Percentiles rank a stretch among this genome's conserved stretches.
Conservation (phyloP, 1,140 invertebrate species). For the Liolophura sinensis region DNA sequence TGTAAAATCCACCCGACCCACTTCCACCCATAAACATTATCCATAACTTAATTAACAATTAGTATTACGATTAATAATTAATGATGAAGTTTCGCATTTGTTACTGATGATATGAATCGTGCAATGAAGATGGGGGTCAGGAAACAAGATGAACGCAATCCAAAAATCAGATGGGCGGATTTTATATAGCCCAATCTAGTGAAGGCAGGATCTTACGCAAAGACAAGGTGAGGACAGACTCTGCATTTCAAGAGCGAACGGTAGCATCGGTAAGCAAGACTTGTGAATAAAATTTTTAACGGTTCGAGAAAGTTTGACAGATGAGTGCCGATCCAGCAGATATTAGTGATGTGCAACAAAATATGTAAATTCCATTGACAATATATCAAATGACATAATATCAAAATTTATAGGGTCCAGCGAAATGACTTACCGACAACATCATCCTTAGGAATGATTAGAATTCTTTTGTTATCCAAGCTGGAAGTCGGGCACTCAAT, state of each 20-base stretch:
- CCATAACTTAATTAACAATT: too few relatives aligned
- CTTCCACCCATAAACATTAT: too few relatives aligned
- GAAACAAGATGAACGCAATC: too few relatives aligned
- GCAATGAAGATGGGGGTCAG: too few relatives aligned
- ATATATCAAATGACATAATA: background rate
- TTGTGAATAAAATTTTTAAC: constrained; percentile 6
- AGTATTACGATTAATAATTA: too few relatives aligned
- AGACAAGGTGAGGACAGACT: constrained; percentile 9
- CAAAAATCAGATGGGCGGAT: too few relatives aligned
- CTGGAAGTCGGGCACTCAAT: constrained; percentile 50
- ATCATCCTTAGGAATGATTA: constrained; percentile 47
- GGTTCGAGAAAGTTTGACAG: background rate
- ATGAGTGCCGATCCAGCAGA: too few relatives aligned
- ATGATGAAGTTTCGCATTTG: too few relatives aligned
- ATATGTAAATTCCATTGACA: constrained; percentile 11
- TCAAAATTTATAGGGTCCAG: background rate
- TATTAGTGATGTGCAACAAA: constrained; percentile 12
- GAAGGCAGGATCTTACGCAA: background rate
- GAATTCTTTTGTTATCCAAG: constrained; percentile 53
- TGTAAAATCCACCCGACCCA: too few relatives aligned
- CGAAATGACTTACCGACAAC: constrained; percentile 34
- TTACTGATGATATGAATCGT: too few relatives aligned
- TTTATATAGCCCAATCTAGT: too few relatives aligned
- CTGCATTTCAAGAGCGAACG: constrained; percentile 1
- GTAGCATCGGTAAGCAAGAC: background rate